Evolutionary conservation across 2,888 invertebrate species (phyloP).

Genomic region (Platycheirus albimanus): DNA sequence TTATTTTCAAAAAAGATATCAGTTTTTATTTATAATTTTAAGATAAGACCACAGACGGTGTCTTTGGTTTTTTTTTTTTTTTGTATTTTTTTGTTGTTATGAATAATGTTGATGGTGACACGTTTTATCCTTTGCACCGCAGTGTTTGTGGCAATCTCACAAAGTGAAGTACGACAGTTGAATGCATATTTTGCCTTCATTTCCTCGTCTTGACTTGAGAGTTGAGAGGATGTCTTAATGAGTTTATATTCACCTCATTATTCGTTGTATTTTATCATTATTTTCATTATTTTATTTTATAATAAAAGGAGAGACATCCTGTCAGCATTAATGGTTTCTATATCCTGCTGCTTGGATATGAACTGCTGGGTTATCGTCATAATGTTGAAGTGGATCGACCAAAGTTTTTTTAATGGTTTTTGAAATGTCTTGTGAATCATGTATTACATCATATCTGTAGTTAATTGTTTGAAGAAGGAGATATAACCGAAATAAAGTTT

Average conservation of each 20-base stretch:
- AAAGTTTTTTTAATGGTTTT: too few relatives aligned
- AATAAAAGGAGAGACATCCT: constrained; percentile 8
- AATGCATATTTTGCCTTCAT: constrained; percentile 33
- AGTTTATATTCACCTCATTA: constrained; percentile 61
- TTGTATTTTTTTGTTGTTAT: too few relatives aligned
- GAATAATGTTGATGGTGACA: constrained; percentile 43
- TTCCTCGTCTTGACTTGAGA: constrained; percentile 38
- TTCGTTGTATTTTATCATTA: constrained; percentile 39
- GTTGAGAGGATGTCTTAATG: constrained; percentile 51
- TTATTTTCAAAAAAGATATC: not conserved
- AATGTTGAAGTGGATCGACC: too few relatives aligned
- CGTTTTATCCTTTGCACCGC: constrained; percentile 50
- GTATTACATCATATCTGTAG: too few relatives aligned
- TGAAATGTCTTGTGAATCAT: too few relatives aligned
- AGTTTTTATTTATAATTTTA: not conserved
- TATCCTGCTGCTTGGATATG: constrained; percentile 3
- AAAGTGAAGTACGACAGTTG: constrained; percentile 11
- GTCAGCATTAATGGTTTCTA: constrained; percentile 1
- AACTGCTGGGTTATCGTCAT: too few relatives aligned
- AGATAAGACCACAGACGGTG: constrained; percentile 19
- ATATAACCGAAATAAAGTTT: too few relatives aligned
- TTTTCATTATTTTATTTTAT: constrained; percentile 4
- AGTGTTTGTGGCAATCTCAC: constrained; percentile 16
- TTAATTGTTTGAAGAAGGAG: too few relatives aligned
- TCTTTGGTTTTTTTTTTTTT: not conserved